Conservation (phyloP, 2,113 vertebrate species). For the Hassar affinis region DNA sequence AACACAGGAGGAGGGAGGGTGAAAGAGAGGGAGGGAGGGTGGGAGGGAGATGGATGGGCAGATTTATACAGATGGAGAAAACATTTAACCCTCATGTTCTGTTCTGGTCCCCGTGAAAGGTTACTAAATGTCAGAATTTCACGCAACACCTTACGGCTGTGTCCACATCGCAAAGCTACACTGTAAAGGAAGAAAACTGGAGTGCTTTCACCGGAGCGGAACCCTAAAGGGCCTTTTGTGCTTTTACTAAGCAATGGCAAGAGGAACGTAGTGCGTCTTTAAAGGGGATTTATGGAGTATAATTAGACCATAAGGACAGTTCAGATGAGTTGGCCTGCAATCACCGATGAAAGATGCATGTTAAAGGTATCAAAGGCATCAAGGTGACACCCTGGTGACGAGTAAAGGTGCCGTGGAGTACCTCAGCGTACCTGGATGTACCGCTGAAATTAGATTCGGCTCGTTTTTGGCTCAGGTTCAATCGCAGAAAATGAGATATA, state of each 20-base stretch:
- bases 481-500: too few species aligned
- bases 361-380: background rate
- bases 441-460: background rate
- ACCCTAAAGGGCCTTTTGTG: background rate
- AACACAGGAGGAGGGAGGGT: background rate
- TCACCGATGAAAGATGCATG: background rate
- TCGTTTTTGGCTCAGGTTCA: background rate
- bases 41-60: background rate
- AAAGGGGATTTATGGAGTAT: background rate
- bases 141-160: background rate
- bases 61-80: background rate
- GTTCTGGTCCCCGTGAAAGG: background rate
- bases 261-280: too few species aligned
- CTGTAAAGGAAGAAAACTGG: background rate
- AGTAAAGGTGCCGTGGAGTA: background rate
- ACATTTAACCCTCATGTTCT: background rate
- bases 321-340: background rate
- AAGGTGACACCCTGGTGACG: background rate
- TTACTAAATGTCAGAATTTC: background rate
- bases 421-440: background rate
- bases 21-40: too few species aligned
- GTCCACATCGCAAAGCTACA: background rate
- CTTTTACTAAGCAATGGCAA: background rate
- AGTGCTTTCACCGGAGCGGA: background rate
- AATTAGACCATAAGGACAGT: background rate